phyloP scores from a whole-genome alignment of 2,888 invertebrate genomes.

The Altica lythri region DNA sequence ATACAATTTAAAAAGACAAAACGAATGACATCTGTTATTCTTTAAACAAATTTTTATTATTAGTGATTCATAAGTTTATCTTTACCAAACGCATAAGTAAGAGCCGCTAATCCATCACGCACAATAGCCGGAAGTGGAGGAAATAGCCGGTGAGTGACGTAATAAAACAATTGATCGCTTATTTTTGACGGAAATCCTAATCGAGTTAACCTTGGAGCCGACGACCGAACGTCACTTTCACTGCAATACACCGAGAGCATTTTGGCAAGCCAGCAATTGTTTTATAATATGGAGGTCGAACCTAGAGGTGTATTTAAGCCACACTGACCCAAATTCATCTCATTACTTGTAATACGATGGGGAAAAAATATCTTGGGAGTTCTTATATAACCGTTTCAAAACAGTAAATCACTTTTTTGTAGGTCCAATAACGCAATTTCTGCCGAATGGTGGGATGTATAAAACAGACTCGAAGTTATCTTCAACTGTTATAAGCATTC shows the following conservation, averaged over 20 bases:
- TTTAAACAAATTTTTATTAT: too few species aligned
- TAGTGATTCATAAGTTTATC: conserved; percentile 7
- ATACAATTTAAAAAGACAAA: too few species aligned
- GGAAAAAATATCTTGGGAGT: conserved; percentile 23
- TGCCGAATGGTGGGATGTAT: too few species aligned
- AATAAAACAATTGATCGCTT: conserved; percentile 46
- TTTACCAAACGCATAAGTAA: conserved; percentile 4
- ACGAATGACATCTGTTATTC: too few species aligned
- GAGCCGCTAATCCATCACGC: conserved; percentile 18
- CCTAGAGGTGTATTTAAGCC: conserved; percentile 17
- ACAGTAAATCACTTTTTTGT: conserved; percentile 18
- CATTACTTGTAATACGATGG: conserved; percentile 21
- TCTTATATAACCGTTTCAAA: conserved; percentile 25
- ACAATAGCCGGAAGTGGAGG: conserved; percentile 38
- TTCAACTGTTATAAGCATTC: too few species aligned
- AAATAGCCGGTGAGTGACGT: conserved; percentile 45
- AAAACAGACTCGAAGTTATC: too few species aligned
- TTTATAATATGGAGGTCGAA: conserved; percentile 41
- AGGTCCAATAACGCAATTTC: too few species aligned
- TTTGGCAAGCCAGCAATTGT: conserved; percentile 44
- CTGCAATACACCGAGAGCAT: conserved; percentile 38
- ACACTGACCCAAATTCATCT: conserved; percentile 26
- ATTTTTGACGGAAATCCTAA: conserved; percentile 46
- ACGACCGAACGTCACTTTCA: conserved; percentile 42
- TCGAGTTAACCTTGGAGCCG: conserved; percentile 43